Evolutionary conservation across 2,888 invertebrate genomes (phyloP).

Genomic region (Andrena marginata): DNA sequence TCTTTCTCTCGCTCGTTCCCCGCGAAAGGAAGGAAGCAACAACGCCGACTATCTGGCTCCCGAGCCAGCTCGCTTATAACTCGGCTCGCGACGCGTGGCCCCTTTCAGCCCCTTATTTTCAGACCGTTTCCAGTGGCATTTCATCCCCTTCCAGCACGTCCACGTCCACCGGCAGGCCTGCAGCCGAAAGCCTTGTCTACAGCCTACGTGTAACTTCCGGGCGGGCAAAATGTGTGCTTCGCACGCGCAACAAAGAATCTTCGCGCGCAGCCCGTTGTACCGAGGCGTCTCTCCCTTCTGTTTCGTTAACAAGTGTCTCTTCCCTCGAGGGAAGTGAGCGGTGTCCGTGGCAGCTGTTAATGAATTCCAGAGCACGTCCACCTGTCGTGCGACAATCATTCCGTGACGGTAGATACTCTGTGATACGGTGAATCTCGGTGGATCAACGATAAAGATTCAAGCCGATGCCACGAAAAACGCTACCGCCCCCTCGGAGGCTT

Average conservation of each 20-base stretch:
- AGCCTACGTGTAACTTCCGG: conserved; percentile 13
- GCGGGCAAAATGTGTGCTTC: conserved; percentile 1
- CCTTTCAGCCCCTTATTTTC: conserved; percentile 70
- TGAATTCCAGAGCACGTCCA: neutral
- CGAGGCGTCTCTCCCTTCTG: conserved; percentile 22
- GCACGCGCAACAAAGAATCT: conserved; percentile 18
- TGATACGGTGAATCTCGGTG: neutral
- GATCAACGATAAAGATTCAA: neutral
- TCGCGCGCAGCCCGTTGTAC: conserved; percentile 19
- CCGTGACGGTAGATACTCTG: too few species aligned
- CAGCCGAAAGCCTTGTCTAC: neutral
- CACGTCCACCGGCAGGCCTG: neutral
- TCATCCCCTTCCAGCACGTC: conserved; percentile 28
- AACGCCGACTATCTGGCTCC: conserved; percentile 50
- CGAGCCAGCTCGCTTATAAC: conserved; percentile 46
- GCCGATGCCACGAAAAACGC: neutral
- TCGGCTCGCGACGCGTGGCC: conserved; percentile 69
- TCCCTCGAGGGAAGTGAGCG: conserved; percentile 2
- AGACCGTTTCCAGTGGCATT: conserved; percentile 57
- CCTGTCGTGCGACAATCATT: too few species aligned
- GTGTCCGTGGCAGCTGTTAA: neutral
- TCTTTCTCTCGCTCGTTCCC: conserved; percentile 59
- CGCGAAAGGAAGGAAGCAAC: conserved; percentile 52
- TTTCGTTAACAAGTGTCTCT: neutral
- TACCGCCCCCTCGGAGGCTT: neutral